Evolutionary conservation across 2,113 vertebrate species (phyloP).

Genomic region (Nematolebias whitei): DNA sequence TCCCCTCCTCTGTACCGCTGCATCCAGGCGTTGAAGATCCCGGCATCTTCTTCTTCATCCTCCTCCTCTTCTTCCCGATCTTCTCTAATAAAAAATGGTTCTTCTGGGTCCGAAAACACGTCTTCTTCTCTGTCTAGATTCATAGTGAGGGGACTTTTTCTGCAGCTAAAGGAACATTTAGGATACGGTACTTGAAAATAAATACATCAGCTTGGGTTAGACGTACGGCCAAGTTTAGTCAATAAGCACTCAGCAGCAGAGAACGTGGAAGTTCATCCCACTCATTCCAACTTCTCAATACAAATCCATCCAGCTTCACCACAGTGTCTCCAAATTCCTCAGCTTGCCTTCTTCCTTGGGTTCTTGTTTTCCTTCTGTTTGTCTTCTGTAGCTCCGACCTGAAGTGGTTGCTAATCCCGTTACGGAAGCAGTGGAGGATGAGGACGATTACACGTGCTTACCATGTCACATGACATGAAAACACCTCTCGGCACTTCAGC

Average conservation of each 20-base stretch:
- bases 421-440: neutral
- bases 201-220: neutral
- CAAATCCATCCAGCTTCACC: neutral
- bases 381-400: constrained; percentile 7
- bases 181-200: neutral
- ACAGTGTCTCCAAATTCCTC: neutral
- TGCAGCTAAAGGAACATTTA: neutral
- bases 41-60: constrained; percentile 28
- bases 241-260: no score
- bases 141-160: constrained; percentile 10
- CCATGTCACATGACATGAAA: constrained; percentile 30
- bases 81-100: neutral
- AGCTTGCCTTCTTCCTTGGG: no score
- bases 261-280: neutral
- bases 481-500: neutral
- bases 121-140: constrained; percentile 50
- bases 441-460: constrained; percentile 48
- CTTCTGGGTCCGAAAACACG: constrained; percentile 35
- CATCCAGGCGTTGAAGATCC: constrained; percentile 64
- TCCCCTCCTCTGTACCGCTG: constrained; percentile 35
- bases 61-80: constrained; percentile 29
- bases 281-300: no score
- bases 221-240: no score
- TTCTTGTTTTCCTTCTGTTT: neutral
- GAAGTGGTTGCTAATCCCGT: constrained; percentile 42